Evolutionary conservation across 2,888 invertebrate genomes (phyloP).

Genomic region (Trachelus iudaicus): DNA sequence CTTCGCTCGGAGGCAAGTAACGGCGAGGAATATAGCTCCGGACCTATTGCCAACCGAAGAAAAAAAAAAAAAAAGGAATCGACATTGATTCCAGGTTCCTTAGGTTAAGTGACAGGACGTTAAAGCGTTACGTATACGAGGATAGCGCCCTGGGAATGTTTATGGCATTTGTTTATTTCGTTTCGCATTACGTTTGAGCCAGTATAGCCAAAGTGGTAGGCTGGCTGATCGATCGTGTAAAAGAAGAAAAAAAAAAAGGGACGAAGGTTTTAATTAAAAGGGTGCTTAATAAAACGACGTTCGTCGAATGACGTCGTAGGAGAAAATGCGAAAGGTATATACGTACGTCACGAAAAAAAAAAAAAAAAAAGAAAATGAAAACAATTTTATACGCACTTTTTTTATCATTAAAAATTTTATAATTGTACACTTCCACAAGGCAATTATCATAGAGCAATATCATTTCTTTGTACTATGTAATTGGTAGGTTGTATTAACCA

Average conservation of each 20-base stretch:
- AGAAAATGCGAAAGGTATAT: neutral
- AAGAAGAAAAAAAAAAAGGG: neutral
- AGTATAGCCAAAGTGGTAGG: neutral
- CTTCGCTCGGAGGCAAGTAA: constrained; percentile 6
- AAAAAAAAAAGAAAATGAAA: too few relatives aligned
- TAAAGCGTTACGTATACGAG: neutral
- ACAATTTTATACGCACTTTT: too few relatives aligned
- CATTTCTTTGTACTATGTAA: neutral
- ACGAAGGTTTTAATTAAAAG: neutral
- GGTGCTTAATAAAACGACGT: neutral
- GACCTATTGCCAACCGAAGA: neutral
- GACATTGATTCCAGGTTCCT: neutral
- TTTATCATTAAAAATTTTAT: neutral
- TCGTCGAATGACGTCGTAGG: neutral
- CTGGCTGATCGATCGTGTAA: neutral
- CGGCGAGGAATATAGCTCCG: neutral
- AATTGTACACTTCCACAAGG: neutral
- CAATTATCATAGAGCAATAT: neutral
- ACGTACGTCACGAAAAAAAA: too few relatives aligned
- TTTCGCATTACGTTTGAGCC: neutral
- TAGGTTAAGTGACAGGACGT: neutral
- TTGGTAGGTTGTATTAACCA: neutral
- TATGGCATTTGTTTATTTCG: neutral
- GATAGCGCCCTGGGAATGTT: neutral
- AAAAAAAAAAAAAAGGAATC: neutral